phyloP scores from a whole-genome alignment of 2,888 invertebrate genomes.

The Tanytarsus gracilentus region DNA sequence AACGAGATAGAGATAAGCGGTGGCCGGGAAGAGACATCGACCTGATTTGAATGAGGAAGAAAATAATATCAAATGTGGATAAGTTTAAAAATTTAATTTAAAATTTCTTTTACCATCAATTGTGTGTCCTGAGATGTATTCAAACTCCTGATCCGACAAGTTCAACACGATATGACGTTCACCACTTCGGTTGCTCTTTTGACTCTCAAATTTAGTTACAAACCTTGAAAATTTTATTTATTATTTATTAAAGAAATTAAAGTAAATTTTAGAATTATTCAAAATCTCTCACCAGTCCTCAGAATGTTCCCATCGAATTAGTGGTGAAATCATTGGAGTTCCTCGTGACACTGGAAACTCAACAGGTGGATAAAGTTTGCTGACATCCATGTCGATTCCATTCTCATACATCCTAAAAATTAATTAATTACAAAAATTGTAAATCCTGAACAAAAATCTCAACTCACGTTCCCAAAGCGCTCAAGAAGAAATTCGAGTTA shows the following conservation, averaged over 20 bases:
- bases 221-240: constrained; percentile 38
- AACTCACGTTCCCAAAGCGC: constrained; percentile 45
- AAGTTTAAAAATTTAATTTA: neutral
- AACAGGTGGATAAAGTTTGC: constrained; percentile 66
- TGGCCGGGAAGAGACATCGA: constrained; percentile 73
- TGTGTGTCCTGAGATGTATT: constrained; percentile 67
- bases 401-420: constrained; percentile 60
- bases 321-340: constrained; percentile 74
- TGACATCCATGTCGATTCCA: constrained; percentile 65
- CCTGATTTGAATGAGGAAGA: constrained; percentile 46
- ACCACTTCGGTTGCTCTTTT: constrained; percentile 58
- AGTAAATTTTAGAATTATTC: constrained; percentile 34
- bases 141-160: constrained; percentile 55
- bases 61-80: neutral
- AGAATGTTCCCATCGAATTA: constrained; percentile 82
- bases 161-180: constrained; percentile 54
- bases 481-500: constrained; percentile 40
- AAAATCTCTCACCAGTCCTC: constrained; percentile 57
- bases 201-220: constrained; percentile 57
- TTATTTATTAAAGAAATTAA: constrained; percentile 35
- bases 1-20: constrained; percentile 67
- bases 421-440: constrained; percentile 31
- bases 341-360: constrained; percentile 76
- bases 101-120: constrained; percentile 78
- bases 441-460: constrained; percentile 38